Evolutionary conservation across 2,888 invertebrate genomes (phyloP).

Genomic region (Nymphalis urticae): DNA sequence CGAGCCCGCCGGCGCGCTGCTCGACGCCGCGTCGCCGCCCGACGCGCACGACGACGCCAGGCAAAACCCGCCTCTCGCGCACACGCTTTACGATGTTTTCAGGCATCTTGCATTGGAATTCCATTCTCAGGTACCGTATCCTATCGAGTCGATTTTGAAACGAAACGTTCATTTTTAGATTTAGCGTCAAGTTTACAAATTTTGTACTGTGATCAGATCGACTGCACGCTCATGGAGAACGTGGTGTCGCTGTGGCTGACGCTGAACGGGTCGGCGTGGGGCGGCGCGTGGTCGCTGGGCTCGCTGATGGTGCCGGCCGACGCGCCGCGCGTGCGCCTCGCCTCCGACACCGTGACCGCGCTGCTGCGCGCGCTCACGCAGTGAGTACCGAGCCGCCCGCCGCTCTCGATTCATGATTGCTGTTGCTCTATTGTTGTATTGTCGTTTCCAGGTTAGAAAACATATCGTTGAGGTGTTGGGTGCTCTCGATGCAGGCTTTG

Average conservation of each 20-base stretch:
- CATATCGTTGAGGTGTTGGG: conserved; percentile 86
- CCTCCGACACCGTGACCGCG: conserved; percentile 70
- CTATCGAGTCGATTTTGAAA: not conserved
- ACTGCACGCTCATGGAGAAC: conserved; percentile 90
- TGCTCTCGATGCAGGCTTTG: conserved; percentile 87
- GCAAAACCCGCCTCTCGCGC: conserved; percentile 63
- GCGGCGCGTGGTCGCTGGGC: conserved; percentile 65
- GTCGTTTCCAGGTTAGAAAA: conserved; percentile 60
- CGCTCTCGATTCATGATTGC: not conserved
- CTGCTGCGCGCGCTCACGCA: conserved; percentile 63
- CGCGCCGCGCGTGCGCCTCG: conserved; percentile 72
- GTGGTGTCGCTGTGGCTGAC: conserved; percentile 93
- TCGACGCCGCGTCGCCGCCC: conserved; percentile 48
- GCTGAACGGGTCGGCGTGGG: conserved; percentile 84
- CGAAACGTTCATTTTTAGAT: not conserved
- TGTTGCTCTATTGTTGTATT: not conserved
- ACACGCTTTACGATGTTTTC: conserved; percentile 71
- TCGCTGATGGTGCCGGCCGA: conserved; percentile 68
- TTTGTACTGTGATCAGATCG: conserved; percentile 69
- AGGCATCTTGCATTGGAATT: conserved; percentile 78
- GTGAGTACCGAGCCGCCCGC: conserved; percentile 47
- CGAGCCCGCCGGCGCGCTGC: conserved; percentile 53
- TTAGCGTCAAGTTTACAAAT: not conserved
- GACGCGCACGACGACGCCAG: conserved; percentile 36
- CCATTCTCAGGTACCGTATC: conserved; percentile 64